Conservation (phyloP, 2,797 vertebrate genomes). For the Melanotaenia maccullochi region DNA sequence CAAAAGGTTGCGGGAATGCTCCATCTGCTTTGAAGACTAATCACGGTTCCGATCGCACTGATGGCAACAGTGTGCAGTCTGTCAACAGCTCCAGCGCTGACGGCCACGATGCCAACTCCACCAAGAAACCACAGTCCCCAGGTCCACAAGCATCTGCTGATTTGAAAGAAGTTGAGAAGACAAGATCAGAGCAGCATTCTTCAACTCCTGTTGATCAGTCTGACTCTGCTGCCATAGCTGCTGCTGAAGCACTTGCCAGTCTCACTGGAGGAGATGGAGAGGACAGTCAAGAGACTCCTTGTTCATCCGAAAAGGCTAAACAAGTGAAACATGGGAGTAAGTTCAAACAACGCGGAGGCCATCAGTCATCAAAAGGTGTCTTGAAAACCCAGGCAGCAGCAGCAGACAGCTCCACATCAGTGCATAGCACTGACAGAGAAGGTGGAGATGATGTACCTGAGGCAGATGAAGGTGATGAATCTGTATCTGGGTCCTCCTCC, state of each 20-base stretch:
- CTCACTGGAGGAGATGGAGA: slow-evolving; percentile 78
- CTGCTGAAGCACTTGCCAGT: slow-evolving; percentile 85
- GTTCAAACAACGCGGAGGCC: slow-evolving; percentile 65
- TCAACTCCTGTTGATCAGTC: slow-evolving; percentile 66
- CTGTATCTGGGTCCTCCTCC: slow-evolving; percentile 79
- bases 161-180: slow-evolving; percentile 33
- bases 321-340: slow-evolving; percentile 66
- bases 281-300: slow-evolving; percentile 74
- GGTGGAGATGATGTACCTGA: slow-evolving; percentile 70
- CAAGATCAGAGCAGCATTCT: slow-evolving; percentile 31
- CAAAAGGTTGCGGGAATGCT: slow-evolving; percentile 24
- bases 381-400: slow-evolving; percentile 78
- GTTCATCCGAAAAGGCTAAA: slow-evolving; percentile 77
- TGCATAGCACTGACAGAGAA: slow-evolving; percentile 67
- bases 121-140: slow-evolving; percentile 51
- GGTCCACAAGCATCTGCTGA: slow-evolving; percentile 10
- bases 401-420: slow-evolving; percentile 84
- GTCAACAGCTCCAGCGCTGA: slow-evolving; percentile 48
- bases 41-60: slow-evolving; percentile 14
- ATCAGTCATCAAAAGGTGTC: slow-evolving; percentile 62
- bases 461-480: slow-evolving; percentile 80
- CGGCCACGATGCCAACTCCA: slow-evolving; percentile 23
- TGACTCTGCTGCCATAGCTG: slow-evolving; percentile 84
- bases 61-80: slow-evolving; percentile 16
- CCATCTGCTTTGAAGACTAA: slow-evolving; percentile 18